phyloP scores from a whole-genome alignment of 2,888 invertebrate genomes.

The Callinectes sapidus region DNA sequence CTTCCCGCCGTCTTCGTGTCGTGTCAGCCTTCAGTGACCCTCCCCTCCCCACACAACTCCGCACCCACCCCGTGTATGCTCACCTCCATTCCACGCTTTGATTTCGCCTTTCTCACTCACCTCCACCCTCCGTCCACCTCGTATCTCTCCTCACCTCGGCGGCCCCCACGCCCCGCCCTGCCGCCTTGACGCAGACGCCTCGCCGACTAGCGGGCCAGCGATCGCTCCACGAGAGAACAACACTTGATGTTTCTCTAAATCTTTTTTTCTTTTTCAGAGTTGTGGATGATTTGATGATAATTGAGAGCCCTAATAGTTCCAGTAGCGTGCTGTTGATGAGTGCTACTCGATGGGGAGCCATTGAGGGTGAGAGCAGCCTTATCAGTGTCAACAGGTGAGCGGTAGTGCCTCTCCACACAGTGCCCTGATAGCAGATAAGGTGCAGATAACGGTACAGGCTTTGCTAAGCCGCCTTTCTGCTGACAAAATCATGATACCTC shows the following conservation, averaged over 20 bases:
- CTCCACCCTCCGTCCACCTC: slow-evolving; percentile 11
- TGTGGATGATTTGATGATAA: not conserved
- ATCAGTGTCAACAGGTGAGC: slow-evolving; percentile 63
- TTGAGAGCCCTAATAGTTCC: not conserved
- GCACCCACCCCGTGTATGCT: slow-evolving; percentile 3
- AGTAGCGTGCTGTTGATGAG: not conserved
- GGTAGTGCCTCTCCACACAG: slow-evolving; percentile 59
- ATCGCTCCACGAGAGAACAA: not conserved
- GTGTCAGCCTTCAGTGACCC: not conserved
- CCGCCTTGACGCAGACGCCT: slow-evolving; percentile 5
- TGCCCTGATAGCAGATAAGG: slow-evolving; percentile 54
- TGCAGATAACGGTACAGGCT: slow-evolving; percentile 47
- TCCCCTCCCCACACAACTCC: not conserved
- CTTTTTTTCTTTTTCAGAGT: not conserved
- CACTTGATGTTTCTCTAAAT: not conserved
- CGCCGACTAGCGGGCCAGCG: not conserved
- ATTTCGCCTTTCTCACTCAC: slow-evolving; percentile 12
- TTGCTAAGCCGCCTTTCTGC: slow-evolving; percentile 37
- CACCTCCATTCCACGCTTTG: slow-evolving; percentile 2
- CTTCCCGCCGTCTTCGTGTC: not conserved
- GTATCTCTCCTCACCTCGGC: not conserved
- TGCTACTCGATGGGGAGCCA: slow-evolving; percentile 45
- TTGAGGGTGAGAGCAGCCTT: slow-evolving; percentile 47
- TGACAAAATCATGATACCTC: not conserved
- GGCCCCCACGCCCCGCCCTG: slow-evolving; percentile 21